These are phyloP conservation scores for Campoplex nolae DNA, from an alignment of 2,888 invertebrate genomes.

Conservation along the genomic window DNA sequence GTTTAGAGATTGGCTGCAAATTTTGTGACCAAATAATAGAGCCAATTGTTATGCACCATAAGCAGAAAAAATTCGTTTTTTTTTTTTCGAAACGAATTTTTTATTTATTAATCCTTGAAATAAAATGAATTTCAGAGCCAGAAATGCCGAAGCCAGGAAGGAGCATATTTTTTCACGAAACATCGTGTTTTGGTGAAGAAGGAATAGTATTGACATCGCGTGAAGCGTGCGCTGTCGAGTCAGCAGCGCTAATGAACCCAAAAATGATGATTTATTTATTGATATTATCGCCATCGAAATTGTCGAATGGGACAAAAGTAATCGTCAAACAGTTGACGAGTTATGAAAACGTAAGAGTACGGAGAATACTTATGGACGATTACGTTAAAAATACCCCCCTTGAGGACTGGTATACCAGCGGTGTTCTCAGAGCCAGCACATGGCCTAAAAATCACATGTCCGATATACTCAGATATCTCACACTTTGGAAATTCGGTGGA, in stretches of 20 bases:
- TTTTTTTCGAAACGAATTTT: background rate
- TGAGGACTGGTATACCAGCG: slow-evolving; percentile 85
- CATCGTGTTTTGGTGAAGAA: slow-evolving; percentile 86
- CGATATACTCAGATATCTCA: slow-evolving; percentile 88
- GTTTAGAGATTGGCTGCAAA: too few relatives aligned
- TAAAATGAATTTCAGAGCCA: slow-evolving; percentile 69
- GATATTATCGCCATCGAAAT: slow-evolving; percentile 84
- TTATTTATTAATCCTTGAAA: background rate
- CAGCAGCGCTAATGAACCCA: slow-evolving; percentile 88
- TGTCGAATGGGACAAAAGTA: slow-evolving; percentile 77
- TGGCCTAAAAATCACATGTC: slow-evolving; percentile 88
- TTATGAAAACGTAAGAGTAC: slow-evolving; percentile 86
- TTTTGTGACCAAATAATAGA: too few relatives aligned
- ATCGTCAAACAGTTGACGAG: slow-evolving; percentile 82
- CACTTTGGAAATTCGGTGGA: slow-evolving; percentile 91
- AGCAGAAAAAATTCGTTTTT: background rate
- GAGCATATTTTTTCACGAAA: slow-evolving; percentile 89
- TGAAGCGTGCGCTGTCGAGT: slow-evolving; percentile 90
- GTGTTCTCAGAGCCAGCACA: slow-evolving; percentile 85
- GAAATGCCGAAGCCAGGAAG: slow-evolving; percentile 78
- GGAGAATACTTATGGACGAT: slow-evolving; percentile 85
- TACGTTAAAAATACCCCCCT: slow-evolving; percentile 87
- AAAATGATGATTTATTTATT: slow-evolving; percentile 86
- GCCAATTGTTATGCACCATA: background rate
- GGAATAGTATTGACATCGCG: slow-evolving; percentile 85